Conservation (phyloP, 2,113 vertebrate species). For the Cnemophilus loriae region DNA sequence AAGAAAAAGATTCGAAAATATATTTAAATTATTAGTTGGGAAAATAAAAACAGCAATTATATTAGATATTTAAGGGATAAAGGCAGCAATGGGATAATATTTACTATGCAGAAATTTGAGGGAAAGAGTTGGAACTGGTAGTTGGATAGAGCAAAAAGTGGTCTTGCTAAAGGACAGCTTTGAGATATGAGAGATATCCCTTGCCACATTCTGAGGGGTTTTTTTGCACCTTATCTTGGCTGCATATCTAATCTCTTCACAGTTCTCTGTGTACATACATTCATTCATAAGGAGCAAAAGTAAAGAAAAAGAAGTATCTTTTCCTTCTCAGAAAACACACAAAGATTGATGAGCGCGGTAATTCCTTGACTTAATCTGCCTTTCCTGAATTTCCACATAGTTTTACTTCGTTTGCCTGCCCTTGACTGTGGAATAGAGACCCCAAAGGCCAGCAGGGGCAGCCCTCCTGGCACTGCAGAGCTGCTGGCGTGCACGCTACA, state of each 20-base stretch:
- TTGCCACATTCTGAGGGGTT: neutral
- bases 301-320: neutral
- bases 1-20: neutral
- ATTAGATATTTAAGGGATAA: neutral
- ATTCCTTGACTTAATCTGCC: neutral
- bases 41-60: neutral
- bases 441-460: fast-evolving
- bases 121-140: neutral
- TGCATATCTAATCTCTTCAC: neutral
- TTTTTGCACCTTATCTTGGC: neutral
- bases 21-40: neutral
- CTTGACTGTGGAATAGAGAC: neutral
- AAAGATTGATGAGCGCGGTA: neutral
- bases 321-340: neutral
- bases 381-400: neutral
- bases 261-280: neutral
- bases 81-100: neutral
- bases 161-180: neutral
- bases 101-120: neutral
- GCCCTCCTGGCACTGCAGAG: neutral
- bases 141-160: neutral
- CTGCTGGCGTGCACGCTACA: neutral
- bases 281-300: neutral
- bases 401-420: neutral
- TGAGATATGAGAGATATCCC: neutral